Base-by-base conservation (phyloP, 2,113 vertebrate species). In the Misgurnus mizolepis region DNA sequence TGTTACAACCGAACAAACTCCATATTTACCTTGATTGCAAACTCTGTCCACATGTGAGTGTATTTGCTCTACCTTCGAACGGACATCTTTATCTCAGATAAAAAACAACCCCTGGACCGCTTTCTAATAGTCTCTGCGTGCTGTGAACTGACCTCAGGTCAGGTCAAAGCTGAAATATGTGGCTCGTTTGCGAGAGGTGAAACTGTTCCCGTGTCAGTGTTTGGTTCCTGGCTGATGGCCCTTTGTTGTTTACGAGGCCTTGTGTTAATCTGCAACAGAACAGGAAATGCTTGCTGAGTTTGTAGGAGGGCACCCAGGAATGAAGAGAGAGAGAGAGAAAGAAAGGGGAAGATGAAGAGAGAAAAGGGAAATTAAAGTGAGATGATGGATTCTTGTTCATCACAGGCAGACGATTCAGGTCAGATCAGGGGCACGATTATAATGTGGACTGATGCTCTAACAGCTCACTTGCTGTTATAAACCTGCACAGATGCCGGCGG, bases 281-380 rank as follows among this genome's bases (percentile, higher is more conserved):
- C 84, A 85, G 84, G 84, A 87, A 86, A 85, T 87, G 80, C 84
- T 83, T 87, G 82, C 78, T 70, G 82, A 83, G 77, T 79, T 80
- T 78, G 69, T 70, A 67, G 71, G 65, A 74, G 80, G 78, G 73
- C 72, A 67, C 62, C 15, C 62, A 66, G 55, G 45, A 81, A 68
- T 76, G 34, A 66, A 50, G 39, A 39, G 40, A 66, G 34, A 50
- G 34, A 74, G 22, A 22, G 22, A 22, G 22, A 22, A 1, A 22
- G 22, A 22, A 22, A 22, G 22, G 22, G 18, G n/a, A 60, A 39
- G 49, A 61, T 14, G 56, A 40, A 61, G 55, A 75, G 7, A 60
- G 58, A 75, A 77, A 77, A 67, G 47, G 75, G 75, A 77, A 77
- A 77, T 77, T 65, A 55, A 76, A 76, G 67, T 18, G 56, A 50